These are phyloP conservation scores for Ormyrus thymus DNA, from an alignment of 2,888 invertebrate species.

Conservation along the genomic window DNA sequence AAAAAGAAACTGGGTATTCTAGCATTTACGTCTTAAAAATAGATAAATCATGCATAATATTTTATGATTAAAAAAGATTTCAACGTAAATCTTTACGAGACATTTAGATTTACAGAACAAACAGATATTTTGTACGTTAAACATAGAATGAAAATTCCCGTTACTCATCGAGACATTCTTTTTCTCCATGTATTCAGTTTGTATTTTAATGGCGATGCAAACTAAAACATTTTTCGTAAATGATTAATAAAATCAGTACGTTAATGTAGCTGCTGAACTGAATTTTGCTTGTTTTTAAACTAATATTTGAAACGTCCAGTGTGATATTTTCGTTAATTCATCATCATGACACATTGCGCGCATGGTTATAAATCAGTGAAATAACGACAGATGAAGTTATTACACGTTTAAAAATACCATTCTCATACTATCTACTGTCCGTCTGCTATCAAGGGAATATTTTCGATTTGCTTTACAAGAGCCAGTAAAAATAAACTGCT, in stretches of 20 bases:
- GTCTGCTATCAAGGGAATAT: neutral
- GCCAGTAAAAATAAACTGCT: no score
- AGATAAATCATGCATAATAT: no score
- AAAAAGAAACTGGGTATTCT: neutral
- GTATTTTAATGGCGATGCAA: neutral
- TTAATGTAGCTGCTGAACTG: neutral
- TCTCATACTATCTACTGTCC: neutral
- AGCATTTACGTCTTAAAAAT: no score
- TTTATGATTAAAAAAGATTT: neutral
- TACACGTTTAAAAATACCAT: neutral
- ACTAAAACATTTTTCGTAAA: slow-evolving; percentile 11
- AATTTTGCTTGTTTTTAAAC: slow-evolving; percentile 25
- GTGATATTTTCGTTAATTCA: neutral
- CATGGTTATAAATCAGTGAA: neutral
- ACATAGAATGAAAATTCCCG: slow-evolving; percentile 10
- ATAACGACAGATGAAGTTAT: neutral
- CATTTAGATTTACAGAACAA: slow-evolving; percentile 24
- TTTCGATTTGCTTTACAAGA: neutral
- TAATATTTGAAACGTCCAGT: slow-evolving; percentile 6
- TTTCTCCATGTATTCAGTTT: neutral
- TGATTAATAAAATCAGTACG: slow-evolving; percentile 1
- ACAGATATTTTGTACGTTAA: slow-evolving; percentile 31
- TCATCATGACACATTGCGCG: neutral
- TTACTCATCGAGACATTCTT: slow-evolving; percentile 10
- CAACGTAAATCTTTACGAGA: neutral